Evolutionary conservation across 2,113 vertebrate genomes (phyloP), one percentile per base, ranked within the genome.

Genomic region (Calidris pugnax): DNA sequence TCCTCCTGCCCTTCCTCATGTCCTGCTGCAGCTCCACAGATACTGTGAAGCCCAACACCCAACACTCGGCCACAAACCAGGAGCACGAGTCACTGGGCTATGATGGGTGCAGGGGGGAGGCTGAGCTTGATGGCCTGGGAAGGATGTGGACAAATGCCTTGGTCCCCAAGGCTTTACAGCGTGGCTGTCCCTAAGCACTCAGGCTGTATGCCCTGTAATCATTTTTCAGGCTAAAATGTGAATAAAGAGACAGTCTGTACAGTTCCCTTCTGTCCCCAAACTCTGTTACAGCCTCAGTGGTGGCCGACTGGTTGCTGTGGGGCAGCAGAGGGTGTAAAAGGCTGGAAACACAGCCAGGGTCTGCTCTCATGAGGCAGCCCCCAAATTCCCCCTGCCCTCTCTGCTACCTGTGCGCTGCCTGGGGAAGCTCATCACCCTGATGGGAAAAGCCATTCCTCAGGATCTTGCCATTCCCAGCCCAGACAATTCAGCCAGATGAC

Each of bases 211-310:
- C n/a, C n/a, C 59, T 35, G 45, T 33, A 5, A 48, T 4, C 26
- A 27, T 69, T 63, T 0, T 72, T 39, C 37, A 75, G 90, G 64
- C 47, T 89, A 18, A 37, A 53, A 66, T 22, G 14, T 9, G 48
- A 96, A 95, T 75, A 87, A 95, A 94, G 32, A 81, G 51, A 33
- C 2, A 17, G 19, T 20, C 28, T 59, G 68, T 2, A 10, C 3
- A 14, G 30, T 20, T 48, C 3, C 15, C 20, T 74, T 41, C 88
- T 45, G 33, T 5, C 55, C 51, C 33, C 35, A 33, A 16, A 14
- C 53, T 68, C 71, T 56, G 8, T 9, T 5, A 20, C 0, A 0
- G 71, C 11, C 9, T 4, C 27, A 3, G 7, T 0, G 4, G 33
- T 3, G 15, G 32, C 3, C 1, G 0, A 41, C 1, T 0, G 2